Conservation (phyloP, 1,140 invertebrate species). For the Cepaea nemoralis region DNA sequence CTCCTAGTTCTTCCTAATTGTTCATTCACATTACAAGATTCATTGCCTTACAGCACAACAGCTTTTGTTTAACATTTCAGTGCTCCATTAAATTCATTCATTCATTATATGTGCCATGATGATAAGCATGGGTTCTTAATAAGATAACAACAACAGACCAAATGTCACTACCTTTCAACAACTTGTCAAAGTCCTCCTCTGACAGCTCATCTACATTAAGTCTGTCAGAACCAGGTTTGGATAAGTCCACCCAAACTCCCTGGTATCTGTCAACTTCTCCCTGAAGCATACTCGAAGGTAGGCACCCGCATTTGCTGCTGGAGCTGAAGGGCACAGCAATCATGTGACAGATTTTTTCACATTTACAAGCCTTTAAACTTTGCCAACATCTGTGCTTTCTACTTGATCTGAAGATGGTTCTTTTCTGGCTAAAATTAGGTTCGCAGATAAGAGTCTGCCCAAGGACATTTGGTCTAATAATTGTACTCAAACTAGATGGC, state of each 20-base stretch:
- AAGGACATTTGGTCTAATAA: background rate
- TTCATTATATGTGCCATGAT: too few relatives aligned
- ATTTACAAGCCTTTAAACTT: background rate
- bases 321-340: background rate
- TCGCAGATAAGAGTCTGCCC: background rate
- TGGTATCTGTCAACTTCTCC: conserved; percentile 10
- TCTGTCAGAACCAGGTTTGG: background rate
- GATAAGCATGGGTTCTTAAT: too few relatives aligned
- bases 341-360: background rate
- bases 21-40: too few relatives aligned
- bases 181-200: background rate
- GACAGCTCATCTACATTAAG: background rate
- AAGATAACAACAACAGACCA: too few relatives aligned
- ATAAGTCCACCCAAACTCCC: background rate
- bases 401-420: background rate
- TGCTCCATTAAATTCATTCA: too few relatives aligned
- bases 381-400: background rate
- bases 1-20: too few relatives aligned
- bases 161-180: conserved; percentile 8
- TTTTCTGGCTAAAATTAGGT: background rate
- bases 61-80: too few relatives aligned
- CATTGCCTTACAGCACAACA: too few relatives aligned
- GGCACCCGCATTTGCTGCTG: background rate
- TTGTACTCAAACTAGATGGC: background rate
- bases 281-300: background rate